phyloP scores from a whole-genome alignment of 2,888 invertebrate species.

The Unio delphinus region DNA sequence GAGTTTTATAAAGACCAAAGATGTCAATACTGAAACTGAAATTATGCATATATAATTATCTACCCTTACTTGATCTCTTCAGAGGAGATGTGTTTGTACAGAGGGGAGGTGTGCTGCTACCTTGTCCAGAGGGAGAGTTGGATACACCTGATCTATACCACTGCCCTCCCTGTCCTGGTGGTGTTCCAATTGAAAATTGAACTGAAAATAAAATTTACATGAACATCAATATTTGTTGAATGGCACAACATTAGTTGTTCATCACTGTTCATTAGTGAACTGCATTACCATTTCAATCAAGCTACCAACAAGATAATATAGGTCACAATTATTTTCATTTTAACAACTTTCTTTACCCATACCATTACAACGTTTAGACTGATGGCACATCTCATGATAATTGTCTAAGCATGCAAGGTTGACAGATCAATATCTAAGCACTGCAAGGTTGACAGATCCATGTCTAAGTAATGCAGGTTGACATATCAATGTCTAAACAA shows the following conservation, averaged over 20 bases:
- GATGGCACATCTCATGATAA: too few species aligned
- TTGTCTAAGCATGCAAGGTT: too few species aligned
- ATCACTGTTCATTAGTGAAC: background rate
- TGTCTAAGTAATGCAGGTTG: too few species aligned
- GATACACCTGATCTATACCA: conserved; percentile 64
- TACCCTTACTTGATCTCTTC: conserved; percentile 36
- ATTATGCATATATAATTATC: too few species aligned
- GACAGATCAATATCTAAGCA: too few species aligned
- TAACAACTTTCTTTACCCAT: too few species aligned
- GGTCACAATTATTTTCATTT: too few species aligned
- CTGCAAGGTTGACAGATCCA: too few species aligned
- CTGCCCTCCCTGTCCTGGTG: conserved; percentile 75
- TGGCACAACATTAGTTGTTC: background rate
- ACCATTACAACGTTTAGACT: too few species aligned
- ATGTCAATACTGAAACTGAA: too few species aligned
- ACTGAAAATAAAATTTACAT: conserved; percentile 63
- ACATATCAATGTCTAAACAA: too few species aligned
- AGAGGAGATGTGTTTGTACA: conserved; percentile 30
- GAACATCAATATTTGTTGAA: background rate
- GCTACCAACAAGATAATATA: background rate
- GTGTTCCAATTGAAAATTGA: conserved; percentile 81
- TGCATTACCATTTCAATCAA: background rate
- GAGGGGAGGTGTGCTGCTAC: conserved; percentile 72
- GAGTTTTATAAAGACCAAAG: background rate
- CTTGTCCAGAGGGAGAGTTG: conserved; percentile 41